Conservation (phyloP, 2,797 vertebrate species). For the Hipposideros larvatus region DNA sequence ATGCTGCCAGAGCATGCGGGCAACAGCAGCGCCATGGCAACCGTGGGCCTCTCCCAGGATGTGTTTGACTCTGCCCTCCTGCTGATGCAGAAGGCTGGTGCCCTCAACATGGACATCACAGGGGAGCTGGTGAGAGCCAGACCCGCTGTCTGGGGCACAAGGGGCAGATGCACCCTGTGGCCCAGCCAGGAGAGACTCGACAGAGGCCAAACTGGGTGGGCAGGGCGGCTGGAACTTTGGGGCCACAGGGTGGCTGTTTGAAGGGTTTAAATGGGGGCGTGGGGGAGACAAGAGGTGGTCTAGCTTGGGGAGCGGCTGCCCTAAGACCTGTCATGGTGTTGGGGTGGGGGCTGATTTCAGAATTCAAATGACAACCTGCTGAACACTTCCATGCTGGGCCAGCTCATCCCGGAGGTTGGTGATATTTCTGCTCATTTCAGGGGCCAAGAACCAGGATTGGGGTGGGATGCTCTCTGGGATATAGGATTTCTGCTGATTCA, state of each 20-base stretch:
- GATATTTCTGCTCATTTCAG: not conserved
- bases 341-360: constrained; percentile 69
- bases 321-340: not conserved
- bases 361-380: constrained; percentile 44
- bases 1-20: constrained; percentile 4
- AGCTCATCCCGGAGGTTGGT: constrained; percentile 80
- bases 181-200: not conserved
- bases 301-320: not conserved
- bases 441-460: not conserved
- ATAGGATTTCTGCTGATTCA: not conserved
- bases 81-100: constrained; percentile 78
- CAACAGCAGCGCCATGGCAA: constrained; percentile 27
- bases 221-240: not conserved
- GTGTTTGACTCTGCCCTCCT: constrained; percentile 64
- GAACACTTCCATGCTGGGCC: constrained; percentile 76
- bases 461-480: not conserved
- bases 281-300: not conserved
- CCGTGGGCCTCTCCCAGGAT: constrained; percentile 73
- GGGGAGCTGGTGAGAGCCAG: constrained; percentile 75
- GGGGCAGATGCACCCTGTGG: not conserved
- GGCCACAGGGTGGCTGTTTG: not conserved
- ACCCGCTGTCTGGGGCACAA: rapidly evolving
- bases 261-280: rapidly evolving
- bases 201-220: not conserved
- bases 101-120: constrained; percentile 78